Base-by-base conservation (phyloP, 1,140 invertebrate genomes). In the Drosophila nigromelanica region DNA sequence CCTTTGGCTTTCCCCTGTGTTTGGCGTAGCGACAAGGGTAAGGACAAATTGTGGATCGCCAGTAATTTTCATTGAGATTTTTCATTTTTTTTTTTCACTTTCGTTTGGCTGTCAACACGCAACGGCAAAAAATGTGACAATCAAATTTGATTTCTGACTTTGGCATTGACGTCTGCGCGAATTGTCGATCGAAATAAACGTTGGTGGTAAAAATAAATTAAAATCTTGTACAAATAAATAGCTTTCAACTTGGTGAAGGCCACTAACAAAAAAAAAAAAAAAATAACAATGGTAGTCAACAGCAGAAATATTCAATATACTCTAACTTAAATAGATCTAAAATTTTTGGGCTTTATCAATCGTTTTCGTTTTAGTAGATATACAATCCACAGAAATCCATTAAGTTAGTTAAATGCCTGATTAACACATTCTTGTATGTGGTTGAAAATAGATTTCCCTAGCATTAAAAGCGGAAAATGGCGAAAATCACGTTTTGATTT, bases 81-180 rank as follows among this genome's bases (percentile, higher is more conserved):
- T 52, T 76, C 47, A 61, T 10, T 45, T 3, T 24, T 33, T 33
- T 7, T 33, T 6, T 43, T 79, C 67, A 67, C 60, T 78, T 74
- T 82, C 50, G 40, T 21, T 51, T 33, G 15, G 45, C 37, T 68
- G 66, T 61, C 67, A 70, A 21, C 47, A 39, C 58, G 11, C 10
- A 27, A 10, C 33, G 39, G 24, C 24, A 24, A 21, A 54, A 67
- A 58, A 56, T 59, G 56, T 61, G 64, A 72, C 78, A 81, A 80
- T 81, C 78, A 78, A 86, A 74, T 70, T 76, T 85, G 81, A 85
- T 81, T 64, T 85, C 61, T 85, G 81, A 86, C 81, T 85, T 85
- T 85, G 81, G 81, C 81, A 85, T 85, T 85, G 81, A 85, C 78
- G 81, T 81, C 76, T 64, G 39, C 71, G 59, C 60, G 55, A 68